These are phyloP conservation scores for Pseudomugil gertrudae DNA, from an alignment of 2,797 vertebrate genomes.

Conservation along the genomic window DNA sequence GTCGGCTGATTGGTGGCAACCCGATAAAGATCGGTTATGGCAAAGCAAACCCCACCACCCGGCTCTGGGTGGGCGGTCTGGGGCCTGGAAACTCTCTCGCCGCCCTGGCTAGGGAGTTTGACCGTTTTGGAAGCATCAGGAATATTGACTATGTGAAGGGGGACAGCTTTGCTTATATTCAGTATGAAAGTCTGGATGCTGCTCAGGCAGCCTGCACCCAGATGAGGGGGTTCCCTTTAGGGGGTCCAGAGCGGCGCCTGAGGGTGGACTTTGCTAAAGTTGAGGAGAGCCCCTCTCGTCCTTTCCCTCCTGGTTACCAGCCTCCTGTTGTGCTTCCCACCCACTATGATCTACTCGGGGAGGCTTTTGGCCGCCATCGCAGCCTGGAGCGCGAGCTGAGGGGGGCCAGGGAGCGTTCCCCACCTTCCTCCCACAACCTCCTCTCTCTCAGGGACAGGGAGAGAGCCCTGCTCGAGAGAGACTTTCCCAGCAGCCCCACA, in stretches of 20 bases:
- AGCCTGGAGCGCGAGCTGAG: constrained; percentile 90
- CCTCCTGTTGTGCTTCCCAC: constrained; percentile 79
- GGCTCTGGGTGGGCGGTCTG: constrained; percentile 96
- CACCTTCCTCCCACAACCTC: constrained; percentile 83
- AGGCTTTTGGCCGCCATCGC: constrained; percentile 88
- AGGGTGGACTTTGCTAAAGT: constrained; percentile 97
- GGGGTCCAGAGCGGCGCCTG: constrained; percentile 89
- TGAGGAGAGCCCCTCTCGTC: constrained; percentile 86
- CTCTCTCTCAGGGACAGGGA: constrained; percentile 86
- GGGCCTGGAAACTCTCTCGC: constrained; percentile 91
- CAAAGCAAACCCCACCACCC: constrained; percentile 94
- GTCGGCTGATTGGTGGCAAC: constrained; percentile 91
- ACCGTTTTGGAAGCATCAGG: constrained; percentile 96
- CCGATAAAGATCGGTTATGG: constrained; percentile 96
- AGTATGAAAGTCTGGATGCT: constrained; percentile 96
- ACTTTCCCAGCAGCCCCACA: constrained; percentile 85
- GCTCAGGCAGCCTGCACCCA: constrained; percentile 95
- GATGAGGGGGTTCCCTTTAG: constrained; percentile 95
- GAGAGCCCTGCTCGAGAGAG: constrained; percentile 86
- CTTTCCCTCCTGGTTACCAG: constrained; percentile 90
- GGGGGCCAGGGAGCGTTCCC: constrained; percentile 86
- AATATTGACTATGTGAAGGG: constrained; percentile 97
- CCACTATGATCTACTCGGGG: constrained; percentile 89
- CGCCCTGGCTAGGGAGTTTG: constrained; percentile 93
- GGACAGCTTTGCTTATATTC: constrained; percentile 96